Percentiles rank a stretch among this genome's conserved stretches.
Conservation (phyloP, 2,113 vertebrate species). For the Lathamus discolor region DNA sequence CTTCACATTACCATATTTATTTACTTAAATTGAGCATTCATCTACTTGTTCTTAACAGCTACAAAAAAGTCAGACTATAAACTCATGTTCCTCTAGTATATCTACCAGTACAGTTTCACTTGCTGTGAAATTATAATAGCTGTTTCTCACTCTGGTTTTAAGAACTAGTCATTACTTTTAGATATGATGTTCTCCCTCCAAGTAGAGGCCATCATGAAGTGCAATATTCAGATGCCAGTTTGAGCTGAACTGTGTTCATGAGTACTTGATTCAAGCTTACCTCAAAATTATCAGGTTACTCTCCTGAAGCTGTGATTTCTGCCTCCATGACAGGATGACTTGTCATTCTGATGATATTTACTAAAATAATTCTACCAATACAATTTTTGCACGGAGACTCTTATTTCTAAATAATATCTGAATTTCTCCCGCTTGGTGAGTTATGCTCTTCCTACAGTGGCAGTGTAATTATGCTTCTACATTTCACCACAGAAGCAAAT, state of each 20-base stretch:
- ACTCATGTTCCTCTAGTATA: not conserved
- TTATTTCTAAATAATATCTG: slow-evolving; percentile 1
- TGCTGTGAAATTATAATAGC: not conserved
- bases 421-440: not conserved
- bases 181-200: not conserved
- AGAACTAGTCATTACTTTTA: not conserved
- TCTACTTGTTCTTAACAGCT: not conserved
- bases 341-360: slow-evolving; percentile 12
- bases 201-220: not conserved
- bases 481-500: not conserved
- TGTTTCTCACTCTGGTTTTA: not conserved
- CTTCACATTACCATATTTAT: slow-evolving; percentile 17
- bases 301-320: not conserved
- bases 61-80: not conserved
- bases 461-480: not conserved
- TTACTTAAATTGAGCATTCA: slow-evolving; percentile 28
- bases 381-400: not conserved
- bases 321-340: not conserved
- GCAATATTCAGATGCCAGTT: not conserved
- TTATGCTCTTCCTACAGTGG: not conserved
- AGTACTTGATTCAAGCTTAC: not conserved
- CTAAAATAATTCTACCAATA: not conserved
- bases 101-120: not conserved
- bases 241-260: not conserved
- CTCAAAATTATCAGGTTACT: not conserved